Percentiles rank a stretch among this genome's conserved stretches.
Conservation (phyloP, 2,888 invertebrate species). For the Eledone cirrhosa region DNA sequence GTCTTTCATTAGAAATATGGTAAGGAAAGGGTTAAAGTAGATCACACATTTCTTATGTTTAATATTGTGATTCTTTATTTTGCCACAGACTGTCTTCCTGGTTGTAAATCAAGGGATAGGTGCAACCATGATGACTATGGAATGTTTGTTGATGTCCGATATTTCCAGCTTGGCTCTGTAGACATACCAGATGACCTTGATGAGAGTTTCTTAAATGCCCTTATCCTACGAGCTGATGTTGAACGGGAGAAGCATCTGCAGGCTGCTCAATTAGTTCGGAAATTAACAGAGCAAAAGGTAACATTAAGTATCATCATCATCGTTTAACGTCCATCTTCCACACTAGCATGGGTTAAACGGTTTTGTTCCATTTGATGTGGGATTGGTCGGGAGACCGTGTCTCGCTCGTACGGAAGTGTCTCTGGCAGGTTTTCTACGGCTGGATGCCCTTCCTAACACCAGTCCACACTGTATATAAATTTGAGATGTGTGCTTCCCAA, state of each 20-base stretch:
- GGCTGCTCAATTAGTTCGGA: slow-evolving; percentile 52
- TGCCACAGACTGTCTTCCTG: slow-evolving; percentile 42
- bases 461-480: too few species aligned
- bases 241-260: slow-evolving; percentile 50
- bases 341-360: too few species aligned
- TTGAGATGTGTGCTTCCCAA: too few species aligned
- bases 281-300: slow-evolving; percentile 52
- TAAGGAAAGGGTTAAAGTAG: not conserved
- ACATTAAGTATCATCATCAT: not conserved
- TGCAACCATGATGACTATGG: slow-evolving; percentile 47
- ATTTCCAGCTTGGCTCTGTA: slow-evolving; percentile 51
- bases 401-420: too few species aligned
- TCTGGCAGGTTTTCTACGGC: too few species aligned
- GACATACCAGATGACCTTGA: slow-evolving; percentile 50
- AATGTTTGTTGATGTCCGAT: slow-evolving; percentile 50
- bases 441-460: too few species aligned
- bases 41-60: not conserved
- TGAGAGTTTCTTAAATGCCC: slow-evolving; percentile 47
- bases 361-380: too few species aligned
- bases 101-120: slow-evolving; percentile 39
- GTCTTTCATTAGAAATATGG: not conserved
- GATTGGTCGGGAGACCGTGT: too few species aligned
- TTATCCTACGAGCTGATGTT: slow-evolving; percentile 51
- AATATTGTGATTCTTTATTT: not conserved
- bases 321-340: too few species aligned